Evolutionary conservation across 2,888 invertebrate species (phyloP).

Genomic region (Drosophila longiperda): DNA sequence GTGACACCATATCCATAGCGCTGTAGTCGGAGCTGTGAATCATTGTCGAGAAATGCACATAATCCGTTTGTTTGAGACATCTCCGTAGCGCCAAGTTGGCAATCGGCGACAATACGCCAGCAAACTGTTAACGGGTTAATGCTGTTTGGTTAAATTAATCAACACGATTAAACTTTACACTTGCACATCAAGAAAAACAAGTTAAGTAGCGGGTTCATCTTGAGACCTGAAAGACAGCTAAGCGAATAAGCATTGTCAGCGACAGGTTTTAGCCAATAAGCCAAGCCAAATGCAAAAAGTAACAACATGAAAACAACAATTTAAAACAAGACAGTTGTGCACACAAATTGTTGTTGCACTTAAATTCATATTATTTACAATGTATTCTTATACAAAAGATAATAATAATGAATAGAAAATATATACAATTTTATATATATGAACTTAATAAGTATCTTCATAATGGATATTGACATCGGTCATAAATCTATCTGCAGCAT

Average conservation of each 20-base stretch:
- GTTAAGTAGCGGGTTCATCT: slow-evolving; percentile 24
- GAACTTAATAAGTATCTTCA: no score
- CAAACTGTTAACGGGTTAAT: slow-evolving; percentile 23
- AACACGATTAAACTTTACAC: slow-evolving; percentile 10
- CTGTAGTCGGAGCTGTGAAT: slow-evolving; percentile 6
- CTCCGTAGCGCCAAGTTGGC: slow-evolving; percentile 16
- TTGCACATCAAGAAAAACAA: slow-evolving; percentile 4
- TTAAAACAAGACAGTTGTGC: no score
- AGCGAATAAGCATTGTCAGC: slow-evolving; percentile 20
- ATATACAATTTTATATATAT: no score
- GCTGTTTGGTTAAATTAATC: slow-evolving; percentile 5
- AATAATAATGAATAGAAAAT: no score
- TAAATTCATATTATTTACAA: no score
- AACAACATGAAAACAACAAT: no score
- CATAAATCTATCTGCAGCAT: no score
- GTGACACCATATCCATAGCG: slow-evolving; percentile 33
- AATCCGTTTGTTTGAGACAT: slow-evolving; percentile 42
- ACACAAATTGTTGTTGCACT: no score
- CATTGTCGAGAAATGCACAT: slow-evolving; percentile 18
- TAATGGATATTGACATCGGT: no score
- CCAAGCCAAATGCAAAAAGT: no score
- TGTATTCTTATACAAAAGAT: no score
- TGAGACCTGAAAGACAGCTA: slow-evolving; percentile 2
- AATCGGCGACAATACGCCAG: slow-evolving; percentile 34
- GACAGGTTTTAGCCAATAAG: slow-evolving; percentile 7